phyloP scores from a whole-genome alignment of 2,113 vertebrate genomes.

The Fulmarus glacialis region DNA sequence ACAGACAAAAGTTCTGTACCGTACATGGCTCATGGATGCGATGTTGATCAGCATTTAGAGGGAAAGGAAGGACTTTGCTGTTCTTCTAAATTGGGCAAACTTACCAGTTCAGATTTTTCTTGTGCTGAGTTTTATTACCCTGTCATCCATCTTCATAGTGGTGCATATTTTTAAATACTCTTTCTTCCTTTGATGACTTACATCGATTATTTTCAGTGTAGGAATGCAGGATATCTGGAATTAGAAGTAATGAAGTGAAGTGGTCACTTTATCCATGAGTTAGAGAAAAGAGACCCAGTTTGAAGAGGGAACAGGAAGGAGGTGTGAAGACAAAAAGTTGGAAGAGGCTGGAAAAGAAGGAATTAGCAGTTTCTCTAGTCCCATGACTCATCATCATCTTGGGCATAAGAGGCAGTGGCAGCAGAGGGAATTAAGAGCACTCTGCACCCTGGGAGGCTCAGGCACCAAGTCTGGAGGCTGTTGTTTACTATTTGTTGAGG shows the following conservation, averaged over 20 bases:
- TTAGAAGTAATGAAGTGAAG: neutral
- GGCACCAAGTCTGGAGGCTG: neutral
- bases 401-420: neutral
- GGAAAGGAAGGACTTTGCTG: neutral
- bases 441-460: neutral
- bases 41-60: neutral
- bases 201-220: neutral
- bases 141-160: neutral
- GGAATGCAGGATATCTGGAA: neutral
- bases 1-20: neutral
- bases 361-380: neutral
- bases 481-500: neutral
- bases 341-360: neutral
- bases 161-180: neutral
- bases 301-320: neutral
- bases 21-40: rapidly evolving
- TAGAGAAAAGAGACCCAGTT: neutral
- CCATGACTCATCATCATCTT: rapidly evolving
- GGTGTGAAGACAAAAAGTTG: neutral
- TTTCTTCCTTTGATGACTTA: neutral
- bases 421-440: neutral
- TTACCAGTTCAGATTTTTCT: neutral
- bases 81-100: neutral
- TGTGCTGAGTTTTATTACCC: neutral
- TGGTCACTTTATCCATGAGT: neutral